These are phyloP conservation scores for Sorex araneus DNA, from an alignment of 2,113 vertebrate species.

Conservation along the genomic window DNA sequence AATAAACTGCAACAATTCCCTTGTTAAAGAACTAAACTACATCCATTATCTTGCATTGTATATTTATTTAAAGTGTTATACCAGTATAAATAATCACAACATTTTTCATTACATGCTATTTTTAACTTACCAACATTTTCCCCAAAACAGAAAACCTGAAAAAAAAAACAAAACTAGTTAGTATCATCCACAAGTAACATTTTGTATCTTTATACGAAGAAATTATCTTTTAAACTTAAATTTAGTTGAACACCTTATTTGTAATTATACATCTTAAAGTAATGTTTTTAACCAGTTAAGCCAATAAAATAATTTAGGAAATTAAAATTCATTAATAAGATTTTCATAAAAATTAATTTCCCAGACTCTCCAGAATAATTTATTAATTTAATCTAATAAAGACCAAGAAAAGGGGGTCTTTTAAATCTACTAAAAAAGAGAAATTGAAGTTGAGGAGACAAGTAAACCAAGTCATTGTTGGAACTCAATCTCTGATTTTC, in stretches of 20 bases:
- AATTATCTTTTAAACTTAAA: constrained; percentile 32
- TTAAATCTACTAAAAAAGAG: constrained; percentile 3
- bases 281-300: constrained; percentile 6
- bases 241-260: constrained; percentile 32
- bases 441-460: not conserved
- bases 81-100: not conserved
- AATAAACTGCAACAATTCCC: constrained; percentile 17
- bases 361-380: not conserved
- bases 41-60: not conserved
- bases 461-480: not conserved
- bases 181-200: constrained; percentile 12
- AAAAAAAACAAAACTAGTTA: constrained; percentile 26
- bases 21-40: not conserved
- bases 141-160: constrained; percentile 4
- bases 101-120: constrained; percentile 21
- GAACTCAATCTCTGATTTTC: not conserved
- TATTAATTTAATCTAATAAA: constrained; percentile 6
- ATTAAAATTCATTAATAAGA: constrained; percentile 22
- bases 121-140: constrained; percentile 32
- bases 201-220: not conserved
- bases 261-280: constrained; percentile 29
- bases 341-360: constrained; percentile 18
- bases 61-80: constrained; percentile 11
- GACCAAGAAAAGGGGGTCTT: not conserved
- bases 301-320: constrained; percentile 25